These are phyloP conservation scores for Yponomeuta cagnagella DNA, from an alignment of 2,888 invertebrate species.

Conservation along the genomic window DNA sequence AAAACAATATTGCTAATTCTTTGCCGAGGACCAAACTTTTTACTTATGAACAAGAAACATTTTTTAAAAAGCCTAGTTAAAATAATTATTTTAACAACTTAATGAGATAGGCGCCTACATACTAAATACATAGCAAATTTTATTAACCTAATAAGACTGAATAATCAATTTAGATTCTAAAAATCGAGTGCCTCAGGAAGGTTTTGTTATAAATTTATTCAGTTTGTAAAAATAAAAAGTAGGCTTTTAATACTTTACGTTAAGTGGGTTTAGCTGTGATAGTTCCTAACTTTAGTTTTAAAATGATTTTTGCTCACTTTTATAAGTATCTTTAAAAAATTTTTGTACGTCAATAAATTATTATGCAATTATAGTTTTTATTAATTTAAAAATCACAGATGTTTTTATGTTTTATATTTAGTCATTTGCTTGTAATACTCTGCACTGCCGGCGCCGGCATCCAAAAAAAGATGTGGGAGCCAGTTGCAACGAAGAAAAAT, in stretches of 20 bases:
- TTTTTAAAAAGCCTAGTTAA: constrained; percentile 35
- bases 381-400: neutral
- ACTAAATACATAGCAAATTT: neutral
- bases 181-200: neutral
- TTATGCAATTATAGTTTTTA: constrained; percentile 19
- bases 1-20: constrained; percentile 43
- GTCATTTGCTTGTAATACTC: too few relatives aligned
- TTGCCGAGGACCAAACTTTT: constrained; percentile 49
- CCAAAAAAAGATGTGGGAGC: too few relatives aligned
- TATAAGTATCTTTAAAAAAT: constrained; percentile 36
- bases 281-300: constrained; percentile 49
- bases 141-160: neutral
- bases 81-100: constrained; percentile 18
- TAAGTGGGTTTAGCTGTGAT: constrained; percentile 38
- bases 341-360: constrained; percentile 23
- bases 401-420: too few relatives aligned
- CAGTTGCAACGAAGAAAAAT: too few relatives aligned
- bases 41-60: constrained; percentile 49
- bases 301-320: constrained; percentile 44
- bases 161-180: neutral
- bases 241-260: constrained; percentile 13
- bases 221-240: neutral
- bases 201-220: neutral
- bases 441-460: too few relatives aligned
- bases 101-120: constrained; percentile 15